Evolutionary conservation across 2,888 invertebrate species (phyloP).

Genomic region (Autographa gamma): DNA sequence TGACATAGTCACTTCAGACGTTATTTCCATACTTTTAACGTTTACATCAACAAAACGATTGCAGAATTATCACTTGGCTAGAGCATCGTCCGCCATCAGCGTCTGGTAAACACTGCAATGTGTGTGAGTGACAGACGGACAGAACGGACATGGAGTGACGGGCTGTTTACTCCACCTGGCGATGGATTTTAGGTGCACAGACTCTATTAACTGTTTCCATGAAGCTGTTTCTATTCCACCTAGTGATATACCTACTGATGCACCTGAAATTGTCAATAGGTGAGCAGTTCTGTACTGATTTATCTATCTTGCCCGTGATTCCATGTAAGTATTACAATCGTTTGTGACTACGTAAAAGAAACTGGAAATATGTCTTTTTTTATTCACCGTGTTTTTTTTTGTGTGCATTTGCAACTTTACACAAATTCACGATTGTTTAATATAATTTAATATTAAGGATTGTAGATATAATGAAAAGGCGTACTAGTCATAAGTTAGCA

Average conservation of each 20-base stretch:
- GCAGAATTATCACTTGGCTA: background rate
- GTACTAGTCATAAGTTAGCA: too few species aligned
- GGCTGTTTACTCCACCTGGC: conserved; percentile 1
- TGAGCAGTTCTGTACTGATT: background rate
- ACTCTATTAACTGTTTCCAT: background rate
- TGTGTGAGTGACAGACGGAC: background rate
- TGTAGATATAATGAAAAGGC: background rate
- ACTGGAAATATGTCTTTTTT: background rate
- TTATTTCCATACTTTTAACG: background rate
- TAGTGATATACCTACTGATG: background rate
- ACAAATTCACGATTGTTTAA: background rate
- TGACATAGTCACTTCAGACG: background rate
- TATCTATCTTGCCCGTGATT: background rate
- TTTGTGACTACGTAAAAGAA: background rate
- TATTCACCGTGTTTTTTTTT: too few species aligned
- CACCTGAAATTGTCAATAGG: background rate
- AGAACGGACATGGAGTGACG: background rate
- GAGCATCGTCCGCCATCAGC: background rate
- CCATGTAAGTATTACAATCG: background rate
- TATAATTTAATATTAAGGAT: background rate
- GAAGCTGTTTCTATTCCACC: background rate
- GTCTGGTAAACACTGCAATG: background rate
- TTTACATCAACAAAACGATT: background rate
- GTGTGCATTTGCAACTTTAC: background rate
- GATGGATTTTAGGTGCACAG: conserved; percentile 3